Base-by-base conservation (phyloP, 2,888 invertebrate species). In the Melieria omissa region DNA sequence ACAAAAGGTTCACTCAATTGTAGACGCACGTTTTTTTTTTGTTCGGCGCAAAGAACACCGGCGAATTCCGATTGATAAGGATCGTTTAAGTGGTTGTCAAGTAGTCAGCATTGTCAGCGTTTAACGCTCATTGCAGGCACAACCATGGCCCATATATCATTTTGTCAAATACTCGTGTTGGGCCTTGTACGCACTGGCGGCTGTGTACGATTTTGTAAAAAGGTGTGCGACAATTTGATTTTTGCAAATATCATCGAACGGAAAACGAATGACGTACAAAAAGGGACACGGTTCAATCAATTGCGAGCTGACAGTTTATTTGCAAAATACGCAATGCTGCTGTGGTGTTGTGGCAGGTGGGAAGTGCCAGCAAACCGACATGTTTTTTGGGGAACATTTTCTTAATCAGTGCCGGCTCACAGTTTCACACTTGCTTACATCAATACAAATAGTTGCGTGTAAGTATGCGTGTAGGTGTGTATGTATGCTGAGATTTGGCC, bases 301-400 rank as follows among this genome's bases (percentile, higher is more conserved):
- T 69, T 62, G n/a, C n/a, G 69, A 69, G 60, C 16, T 69, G 69
- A 62, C 69, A 62, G 14, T 62, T 69, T 62, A 60, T 61, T 45
- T 54, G 29, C 29, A 29, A 29, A 29, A 29, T 29, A 29, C 29
- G 29, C 29, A 29, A 29, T 29, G 29, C 29, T 2, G 29, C 29
- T 29, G 29, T 29, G 1, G 1, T 29, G 3, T 2, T 29, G 29
- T 29, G 29, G 29, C 29, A 29, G 29, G 29, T 29, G 29, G 29
- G 1, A 29, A 29, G 29, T 29, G 29, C 29, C 29, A 29, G 29
- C 29, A 29, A 29, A 29, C 3, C 29, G 29, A 29, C 29, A 29
- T 29, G 29, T 29, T 29, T 29, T 29, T 29, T 29, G 29, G 29
- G 29, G 3, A 29, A 29, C 29, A 3, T 29, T 29, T 60, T 12